Evolutionary conservation across 2,888 invertebrate species (phyloP).

Genomic region (Papilio protenor): DNA sequence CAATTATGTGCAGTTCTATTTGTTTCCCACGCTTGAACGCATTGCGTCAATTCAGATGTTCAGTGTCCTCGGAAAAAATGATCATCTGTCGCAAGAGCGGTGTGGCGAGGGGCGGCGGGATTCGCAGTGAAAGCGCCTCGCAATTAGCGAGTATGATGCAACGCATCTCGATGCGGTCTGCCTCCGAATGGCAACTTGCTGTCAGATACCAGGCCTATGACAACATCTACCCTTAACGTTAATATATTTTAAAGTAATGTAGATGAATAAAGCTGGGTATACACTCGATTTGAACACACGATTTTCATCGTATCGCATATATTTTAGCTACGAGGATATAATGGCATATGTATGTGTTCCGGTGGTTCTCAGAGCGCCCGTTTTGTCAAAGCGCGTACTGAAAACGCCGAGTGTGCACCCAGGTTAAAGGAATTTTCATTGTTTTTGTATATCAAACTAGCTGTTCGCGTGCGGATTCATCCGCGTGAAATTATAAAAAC

Average conservation of each 20-base stretch:
- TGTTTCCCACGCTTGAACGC: slow-evolving; percentile 43
- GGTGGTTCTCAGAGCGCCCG: too few relatives aligned
- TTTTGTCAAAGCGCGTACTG: too few relatives aligned
- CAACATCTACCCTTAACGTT: slow-evolving; percentile 1
- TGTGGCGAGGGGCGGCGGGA: slow-evolving; percentile 37
- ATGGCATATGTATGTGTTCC: too few relatives aligned
- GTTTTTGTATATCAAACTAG: not conserved
- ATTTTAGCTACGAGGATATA: too few relatives aligned
- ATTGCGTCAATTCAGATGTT: slow-evolving; percentile 43
- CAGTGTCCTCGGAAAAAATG: slow-evolving; percentile 56
- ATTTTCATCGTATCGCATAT: too few relatives aligned
- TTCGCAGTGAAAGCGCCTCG: slow-evolving; percentile 57
- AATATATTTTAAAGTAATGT: not conserved
- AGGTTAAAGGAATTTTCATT: too few relatives aligned
- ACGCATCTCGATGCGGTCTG: slow-evolving; percentile 51
- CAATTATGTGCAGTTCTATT: slow-evolving; percentile 12
- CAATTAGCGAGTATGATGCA: slow-evolving; percentile 61
- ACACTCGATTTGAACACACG: too few relatives aligned
- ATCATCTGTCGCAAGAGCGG: slow-evolving; percentile 56
- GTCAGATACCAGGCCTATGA: slow-evolving; percentile 33
- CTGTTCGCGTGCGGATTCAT: too few relatives aligned
- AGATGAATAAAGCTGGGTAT: not conserved
- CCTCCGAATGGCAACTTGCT: slow-evolving; percentile 47
- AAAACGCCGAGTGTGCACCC: too few relatives aligned
- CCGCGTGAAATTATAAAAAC: too few relatives aligned